These are phyloP conservation scores for Laothoe populi DNA, from an alignment of 2,888 invertebrate genomes.

Conservation along the genomic window DNA sequence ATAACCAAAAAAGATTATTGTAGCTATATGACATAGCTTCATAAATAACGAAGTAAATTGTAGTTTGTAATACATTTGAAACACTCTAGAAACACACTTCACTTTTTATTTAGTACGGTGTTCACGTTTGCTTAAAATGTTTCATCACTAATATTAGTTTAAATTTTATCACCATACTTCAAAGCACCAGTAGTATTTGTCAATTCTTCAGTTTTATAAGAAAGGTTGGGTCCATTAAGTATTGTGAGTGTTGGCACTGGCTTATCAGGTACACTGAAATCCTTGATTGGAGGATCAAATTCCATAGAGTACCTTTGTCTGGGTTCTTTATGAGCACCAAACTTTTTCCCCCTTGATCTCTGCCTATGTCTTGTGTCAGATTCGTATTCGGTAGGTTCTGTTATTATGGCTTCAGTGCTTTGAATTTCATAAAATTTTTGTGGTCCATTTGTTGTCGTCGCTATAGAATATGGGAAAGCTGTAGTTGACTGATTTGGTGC, in stretches of 20 bases:
- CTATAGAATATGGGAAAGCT: conserved; percentile 43
- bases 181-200: conserved; percentile 55
- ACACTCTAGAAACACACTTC: conserved; percentile 44
- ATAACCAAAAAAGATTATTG: conserved; percentile 51
- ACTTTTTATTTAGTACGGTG: conserved; percentile 45
- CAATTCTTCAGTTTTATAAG: conserved; percentile 35
- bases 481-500: conserved; percentile 58
- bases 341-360: conserved; percentile 39
- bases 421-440: conserved; percentile 46
- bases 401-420: conserved; percentile 41
- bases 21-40: conserved; percentile 51
- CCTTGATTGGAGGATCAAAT: conserved; percentile 43
- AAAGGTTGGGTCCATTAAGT: conserved; percentile 31
- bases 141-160: conserved; percentile 26
- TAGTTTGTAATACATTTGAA: conserved; percentile 46
- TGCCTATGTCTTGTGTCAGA: conserved; percentile 43
- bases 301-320: conserved; percentile 47
- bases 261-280: conserved; percentile 40
- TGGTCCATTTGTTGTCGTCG: conserved; percentile 49
- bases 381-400: conserved; percentile 41
- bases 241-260: conserved; percentile 35
- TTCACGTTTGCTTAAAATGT: conserved; percentile 46
- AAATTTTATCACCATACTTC: conserved; percentile 76
- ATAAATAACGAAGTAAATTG: conserved; percentile 50
- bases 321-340: conserved; percentile 39